Evolutionary conservation across 1,140 invertebrate genomes (phyloP).

Genomic region (Solen grandis): DNA sequence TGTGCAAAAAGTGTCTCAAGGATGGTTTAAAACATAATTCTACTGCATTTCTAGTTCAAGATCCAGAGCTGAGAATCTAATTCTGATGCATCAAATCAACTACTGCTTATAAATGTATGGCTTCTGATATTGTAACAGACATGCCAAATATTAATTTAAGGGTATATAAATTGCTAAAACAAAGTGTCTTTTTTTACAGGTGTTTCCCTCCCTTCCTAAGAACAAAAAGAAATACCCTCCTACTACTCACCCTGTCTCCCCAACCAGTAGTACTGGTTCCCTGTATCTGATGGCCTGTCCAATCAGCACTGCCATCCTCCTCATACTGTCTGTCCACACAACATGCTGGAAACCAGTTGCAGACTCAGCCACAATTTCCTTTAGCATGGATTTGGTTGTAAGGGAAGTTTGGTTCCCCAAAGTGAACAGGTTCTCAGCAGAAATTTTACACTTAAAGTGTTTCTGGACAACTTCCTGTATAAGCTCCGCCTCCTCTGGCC

Average conservation of each 20-base stretch:
- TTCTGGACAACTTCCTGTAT: slow-evolving; percentile 91
- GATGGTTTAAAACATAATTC: too few relatives aligned
- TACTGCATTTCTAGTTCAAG: too few relatives aligned
- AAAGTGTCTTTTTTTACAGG: too few relatives aligned
- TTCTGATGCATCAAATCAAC: too few relatives aligned
- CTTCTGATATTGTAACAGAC: too few relatives aligned
- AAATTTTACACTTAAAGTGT: slow-evolving; percentile 90
- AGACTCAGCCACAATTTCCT: slow-evolving; percentile 83
- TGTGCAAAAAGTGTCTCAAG: too few relatives aligned
- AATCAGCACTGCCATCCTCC: slow-evolving; percentile 94
- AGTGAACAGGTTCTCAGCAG: slow-evolving; percentile 89
- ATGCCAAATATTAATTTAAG: too few relatives aligned
- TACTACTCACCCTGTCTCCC: slow-evolving; percentile 91
- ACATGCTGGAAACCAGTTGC: slow-evolving; percentile 87
- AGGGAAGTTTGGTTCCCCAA: slow-evolving; percentile 87
- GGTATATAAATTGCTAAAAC: too few relatives aligned
- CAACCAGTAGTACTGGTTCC: slow-evolving; percentile 97
- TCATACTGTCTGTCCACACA: slow-evolving; percentile 96
- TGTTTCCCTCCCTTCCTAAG: too few relatives aligned
- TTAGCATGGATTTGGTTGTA: slow-evolving; percentile 88
- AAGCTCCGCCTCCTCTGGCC: slow-evolving; percentile 86
- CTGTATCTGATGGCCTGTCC: slow-evolving; percentile 93
- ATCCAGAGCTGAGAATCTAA: too few relatives aligned
- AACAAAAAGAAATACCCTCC: too few relatives aligned
- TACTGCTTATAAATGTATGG: too few relatives aligned